Conservation (phyloP, 2,888 invertebrate genomes). For the Rhopalosiphum nymphaeae region DNA sequence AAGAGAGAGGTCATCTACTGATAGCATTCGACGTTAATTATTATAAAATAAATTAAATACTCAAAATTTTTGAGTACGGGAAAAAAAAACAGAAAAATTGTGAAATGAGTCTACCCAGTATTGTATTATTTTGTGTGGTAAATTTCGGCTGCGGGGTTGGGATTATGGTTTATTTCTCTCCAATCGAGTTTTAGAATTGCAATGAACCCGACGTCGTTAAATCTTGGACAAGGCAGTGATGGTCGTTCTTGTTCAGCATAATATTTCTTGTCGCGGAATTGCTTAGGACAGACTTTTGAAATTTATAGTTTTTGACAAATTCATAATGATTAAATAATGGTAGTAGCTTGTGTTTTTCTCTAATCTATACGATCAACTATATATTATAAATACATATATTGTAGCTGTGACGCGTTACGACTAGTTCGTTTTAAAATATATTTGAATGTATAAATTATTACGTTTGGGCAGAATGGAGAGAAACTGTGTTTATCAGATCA, state of each 20-base stretch:
- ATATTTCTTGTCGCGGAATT: background rate
- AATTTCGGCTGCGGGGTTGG: background rate
- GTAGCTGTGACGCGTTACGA: background rate
- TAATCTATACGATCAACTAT: conserved; percentile 5
- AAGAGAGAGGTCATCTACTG: too few relatives aligned
- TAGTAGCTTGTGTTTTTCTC: background rate
- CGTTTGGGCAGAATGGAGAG: background rate
- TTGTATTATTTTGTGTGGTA: background rate
- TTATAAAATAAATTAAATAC: too few relatives aligned
- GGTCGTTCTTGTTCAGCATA: background rate
- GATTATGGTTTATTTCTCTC: background rate
- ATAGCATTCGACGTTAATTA: too few relatives aligned
- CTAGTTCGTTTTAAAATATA: background rate
- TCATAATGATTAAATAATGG: background rate
- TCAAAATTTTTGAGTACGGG: too few relatives aligned
- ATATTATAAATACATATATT: background rate
- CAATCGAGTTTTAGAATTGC: background rate
- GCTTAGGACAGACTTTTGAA: background rate
- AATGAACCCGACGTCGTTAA: background rate
- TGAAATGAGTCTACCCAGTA: background rate
- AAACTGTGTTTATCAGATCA: background rate
- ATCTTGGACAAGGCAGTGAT: background rate
- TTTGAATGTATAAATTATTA: background rate
- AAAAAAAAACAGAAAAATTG: too few relatives aligned
- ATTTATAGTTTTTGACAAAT: background rate